Evolutionary conservation across 2,888 invertebrate species (phyloP).

Genomic region (Lasioglossum malachurum): DNA sequence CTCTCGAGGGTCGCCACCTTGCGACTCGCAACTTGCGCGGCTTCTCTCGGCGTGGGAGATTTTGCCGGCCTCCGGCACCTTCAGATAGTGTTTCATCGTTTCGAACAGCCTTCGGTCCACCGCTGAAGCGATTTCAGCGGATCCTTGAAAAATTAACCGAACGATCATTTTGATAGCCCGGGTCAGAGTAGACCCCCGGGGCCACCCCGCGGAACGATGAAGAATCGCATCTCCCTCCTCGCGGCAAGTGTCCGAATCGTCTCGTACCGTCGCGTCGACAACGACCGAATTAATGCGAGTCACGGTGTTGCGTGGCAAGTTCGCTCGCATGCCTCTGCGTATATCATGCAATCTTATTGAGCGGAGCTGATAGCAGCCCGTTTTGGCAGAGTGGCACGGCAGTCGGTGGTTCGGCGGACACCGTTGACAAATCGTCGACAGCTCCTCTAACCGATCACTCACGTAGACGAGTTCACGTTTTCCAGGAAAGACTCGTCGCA

Average conservation of each 20-base stretch:
- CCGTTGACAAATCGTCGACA: neutral
- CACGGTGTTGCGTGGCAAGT: constrained; percentile 47
- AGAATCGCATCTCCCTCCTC: neutral
- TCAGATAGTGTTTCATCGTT: no score
- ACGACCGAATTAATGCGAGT: constrained; percentile 29
- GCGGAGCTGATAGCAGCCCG: constrained; percentile 32
- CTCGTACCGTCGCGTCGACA: constrained; percentile 1
- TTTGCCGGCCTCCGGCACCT: neutral
- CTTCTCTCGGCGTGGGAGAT: neutral
- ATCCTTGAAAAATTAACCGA: no score
- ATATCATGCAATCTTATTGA: constrained; percentile 61
- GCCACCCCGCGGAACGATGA: neutral
- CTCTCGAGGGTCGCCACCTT: neutral
- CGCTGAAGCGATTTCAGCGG: no score
- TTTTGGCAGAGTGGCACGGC: constrained; percentile 29
- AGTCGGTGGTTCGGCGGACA: neutral
- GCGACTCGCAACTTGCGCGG: neutral
- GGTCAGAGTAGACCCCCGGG: neutral
- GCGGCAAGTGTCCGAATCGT: neutral
- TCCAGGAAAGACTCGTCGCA: neutral
- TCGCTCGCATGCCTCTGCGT: constrained; percentile 47
- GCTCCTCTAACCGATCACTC: neutral
- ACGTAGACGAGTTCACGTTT: neutral
- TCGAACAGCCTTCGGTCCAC: no score
- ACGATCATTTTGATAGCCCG: no score